Percentiles rank a stretch among this genome's conserved stretches.
These are phyloP conservation scores for Brenthis ino DNA, from an alignment of 2,888 invertebrate genomes.

Conservation along the genomic window DNA sequence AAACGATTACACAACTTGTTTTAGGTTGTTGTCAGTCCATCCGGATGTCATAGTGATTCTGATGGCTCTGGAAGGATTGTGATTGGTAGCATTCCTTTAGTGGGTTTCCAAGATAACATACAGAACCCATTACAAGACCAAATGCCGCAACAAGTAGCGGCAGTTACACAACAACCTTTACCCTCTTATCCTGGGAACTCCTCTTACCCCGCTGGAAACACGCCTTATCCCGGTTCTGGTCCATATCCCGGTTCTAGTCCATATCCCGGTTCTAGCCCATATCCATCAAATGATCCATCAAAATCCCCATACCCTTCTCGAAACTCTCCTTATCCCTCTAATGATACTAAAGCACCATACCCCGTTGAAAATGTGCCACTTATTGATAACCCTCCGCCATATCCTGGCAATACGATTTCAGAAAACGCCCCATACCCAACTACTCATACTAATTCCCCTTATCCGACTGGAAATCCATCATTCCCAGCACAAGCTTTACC, in stretches of 20 bases:
- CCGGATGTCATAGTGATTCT: slow-evolving; percentile 58
- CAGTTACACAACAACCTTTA: slow-evolving; percentile 51
- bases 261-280: slow-evolving; percentile 26
- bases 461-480: slow-evolving; percentile 15
- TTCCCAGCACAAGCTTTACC: slow-evolving; percentile 35
- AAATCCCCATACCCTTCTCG: slow-evolving; percentile 32
- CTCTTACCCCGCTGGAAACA: background rate
- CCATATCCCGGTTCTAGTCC: slow-evolving; percentile 46
- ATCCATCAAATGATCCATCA: slow-evolving; percentile 32
- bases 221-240: slow-evolving; percentile 33
- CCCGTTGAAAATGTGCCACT: slow-evolving; percentile 18
- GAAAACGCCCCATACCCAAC: slow-evolving; percentile 30
- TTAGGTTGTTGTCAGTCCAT: slow-evolving; percentile 56
- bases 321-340: slow-evolving; percentile 32
- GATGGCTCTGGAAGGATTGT: slow-evolving; percentile 50
- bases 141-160: slow-evolving; percentile 44
- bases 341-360: background rate
- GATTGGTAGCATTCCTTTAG: slow-evolving; percentile 63
- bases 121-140: slow-evolving; percentile 51
- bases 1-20: slow-evolving; percentile 4
- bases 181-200: slow-evolving; percentile 27
- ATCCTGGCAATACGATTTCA: slow-evolving; percentile 23
- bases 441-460: slow-evolving; percentile 10
- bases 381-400: slow-evolving; percentile 30
- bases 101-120: slow-evolving; percentile 51